Evolutionary conservation across 2,888 invertebrate genomes (phyloP).

Genomic region (Fragum sueziense): DNA sequence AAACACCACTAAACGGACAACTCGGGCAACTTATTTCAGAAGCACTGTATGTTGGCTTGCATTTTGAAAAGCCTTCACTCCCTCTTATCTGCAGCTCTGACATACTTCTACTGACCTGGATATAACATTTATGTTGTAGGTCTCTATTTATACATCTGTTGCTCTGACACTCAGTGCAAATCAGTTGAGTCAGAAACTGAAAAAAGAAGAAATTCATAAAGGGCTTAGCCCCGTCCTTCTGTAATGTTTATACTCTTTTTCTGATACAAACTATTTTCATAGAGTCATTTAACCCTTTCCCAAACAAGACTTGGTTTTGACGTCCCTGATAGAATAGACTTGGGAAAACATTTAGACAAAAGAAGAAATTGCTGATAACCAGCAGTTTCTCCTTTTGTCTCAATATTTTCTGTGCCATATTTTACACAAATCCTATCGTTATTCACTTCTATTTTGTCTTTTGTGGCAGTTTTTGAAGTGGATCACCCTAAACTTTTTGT

Average conservation of each 20-base stretch:
- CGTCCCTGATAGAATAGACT: neutral
- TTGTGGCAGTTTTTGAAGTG: too few species aligned
- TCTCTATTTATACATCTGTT: neutral
- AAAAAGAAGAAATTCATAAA: neutral
- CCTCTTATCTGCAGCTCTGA: too few species aligned
- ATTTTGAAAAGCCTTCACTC: too few species aligned
- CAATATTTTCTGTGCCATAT: too few species aligned
- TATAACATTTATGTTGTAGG: conserved; percentile 1
- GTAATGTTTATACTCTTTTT: neutral
- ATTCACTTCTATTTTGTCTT: too few species aligned
- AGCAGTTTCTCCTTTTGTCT: neutral
- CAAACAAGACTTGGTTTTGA: neutral
- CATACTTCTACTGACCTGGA: neutral
- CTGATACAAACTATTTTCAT: neutral
- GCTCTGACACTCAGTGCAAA: conserved; percentile 8
- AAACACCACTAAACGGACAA: too few species aligned
- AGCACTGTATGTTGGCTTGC: too few species aligned
- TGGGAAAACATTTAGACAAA: neutral
- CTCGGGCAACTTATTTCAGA: too few species aligned
- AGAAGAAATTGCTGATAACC: neutral
- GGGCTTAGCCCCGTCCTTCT: neutral
- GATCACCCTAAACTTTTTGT: too few species aligned
- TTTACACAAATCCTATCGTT: too few species aligned
- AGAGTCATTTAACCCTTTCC: neutral
- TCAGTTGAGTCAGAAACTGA: conserved; percentile 12